Percentiles rank a stretch among this genome's conserved stretches.
These are phyloP conservation scores for Porites evermanni DNA, from an alignment of 92 coral and sea anemone genomes.

Conservation along the genomic window DNA sequence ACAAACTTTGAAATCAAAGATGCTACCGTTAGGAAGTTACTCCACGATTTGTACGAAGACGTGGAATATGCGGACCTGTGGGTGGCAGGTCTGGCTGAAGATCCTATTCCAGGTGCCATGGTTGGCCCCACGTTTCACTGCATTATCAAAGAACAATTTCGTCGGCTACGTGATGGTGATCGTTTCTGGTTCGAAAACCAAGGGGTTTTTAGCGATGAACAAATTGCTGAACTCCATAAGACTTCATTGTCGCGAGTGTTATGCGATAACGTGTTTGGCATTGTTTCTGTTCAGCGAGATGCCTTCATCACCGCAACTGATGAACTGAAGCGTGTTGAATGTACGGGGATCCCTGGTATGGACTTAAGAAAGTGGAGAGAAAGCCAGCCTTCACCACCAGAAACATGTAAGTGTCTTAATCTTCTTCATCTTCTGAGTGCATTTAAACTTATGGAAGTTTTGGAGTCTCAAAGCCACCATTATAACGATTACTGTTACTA, in stretches of 20 bases:
- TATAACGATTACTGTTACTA: too few species aligned
- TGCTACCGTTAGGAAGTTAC: conserved; percentile 69
- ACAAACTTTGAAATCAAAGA: conserved; percentile 79
- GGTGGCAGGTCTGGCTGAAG: conserved; percentile 94
- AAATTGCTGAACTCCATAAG: conserved; percentile 82
- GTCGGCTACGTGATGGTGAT: conserved; percentile 92
- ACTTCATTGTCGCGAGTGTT: conserved; percentile 85
- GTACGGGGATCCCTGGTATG: conserved; percentile 73
- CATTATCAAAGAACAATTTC: conserved; percentile 85
- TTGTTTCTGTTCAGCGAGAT: conserved; percentile 89
- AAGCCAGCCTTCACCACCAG: conserved; percentile 26
- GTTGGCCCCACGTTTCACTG: conserved; percentile 98
- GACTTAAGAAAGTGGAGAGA: conserved; percentile 86
- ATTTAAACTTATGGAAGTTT: too few species aligned
- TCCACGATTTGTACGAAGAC: conserved; percentile 77
- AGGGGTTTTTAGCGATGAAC: conserved; percentile 76
- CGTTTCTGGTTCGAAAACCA: conserved; percentile 96
- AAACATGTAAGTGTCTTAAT: conserved; percentile 39
- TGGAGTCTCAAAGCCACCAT: too few species aligned
- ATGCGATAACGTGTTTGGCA: conserved; percentile 88
- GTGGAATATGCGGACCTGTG: conserved; percentile 91
- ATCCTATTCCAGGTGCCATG: conserved; percentile 83
- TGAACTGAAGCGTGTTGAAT: conserved; percentile 76
- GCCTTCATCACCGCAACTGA: conserved; percentile 83
- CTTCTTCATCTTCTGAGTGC: background rate